These are phyloP conservation scores for Linyphia triangularis DNA, from an alignment of 2,888 invertebrate genomes.

Conservation along the genomic window DNA sequence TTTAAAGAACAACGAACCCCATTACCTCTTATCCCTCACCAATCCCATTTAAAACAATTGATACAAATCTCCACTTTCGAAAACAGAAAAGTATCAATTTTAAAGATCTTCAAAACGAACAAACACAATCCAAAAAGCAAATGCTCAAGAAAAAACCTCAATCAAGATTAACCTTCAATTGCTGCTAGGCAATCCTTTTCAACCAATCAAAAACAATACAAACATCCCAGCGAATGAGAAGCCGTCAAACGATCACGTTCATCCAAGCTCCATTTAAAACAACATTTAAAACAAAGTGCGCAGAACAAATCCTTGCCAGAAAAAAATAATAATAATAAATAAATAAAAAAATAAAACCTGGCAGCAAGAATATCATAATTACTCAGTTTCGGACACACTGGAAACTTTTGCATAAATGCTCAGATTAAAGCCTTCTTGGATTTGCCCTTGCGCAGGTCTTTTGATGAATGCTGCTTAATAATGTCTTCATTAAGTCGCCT, in stretches of 20 bases:
- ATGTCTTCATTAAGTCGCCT: slow-evolving; percentile 73
- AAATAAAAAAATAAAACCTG: neutral
- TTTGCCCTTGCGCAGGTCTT: slow-evolving; percentile 8
- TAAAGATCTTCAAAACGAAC: neutral
- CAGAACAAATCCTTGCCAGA: neutral
- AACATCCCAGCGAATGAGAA: slow-evolving; percentile 2
- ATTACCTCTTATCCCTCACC: neutral
- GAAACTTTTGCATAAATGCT: slow-evolving; percentile 31
- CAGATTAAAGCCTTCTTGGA: slow-evolving; percentile 7
- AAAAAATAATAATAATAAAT: neutral
- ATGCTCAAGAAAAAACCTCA: neutral
- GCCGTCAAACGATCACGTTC: slow-evolving; percentile 34
- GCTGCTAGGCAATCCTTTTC: neutral
- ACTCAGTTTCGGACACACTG: slow-evolving; percentile 15
- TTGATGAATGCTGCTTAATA: slow-evolving; percentile 71
- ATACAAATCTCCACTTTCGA: neutral
- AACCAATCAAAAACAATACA: slow-evolving; percentile 22
- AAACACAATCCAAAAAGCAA: neutral
- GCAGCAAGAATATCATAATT: slow-evolving; percentile 24
- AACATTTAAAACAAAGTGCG: slow-evolving; percentile 11
- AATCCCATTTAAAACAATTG: neutral
- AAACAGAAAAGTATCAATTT: neutral
- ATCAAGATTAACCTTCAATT: neutral
- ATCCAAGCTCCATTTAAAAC: slow-evolving; percentile 29
- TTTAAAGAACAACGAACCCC: neutral